Base-by-base conservation (phyloP, 2,113 vertebrate genomes). In the Erpornis zantholeuca region DNA sequence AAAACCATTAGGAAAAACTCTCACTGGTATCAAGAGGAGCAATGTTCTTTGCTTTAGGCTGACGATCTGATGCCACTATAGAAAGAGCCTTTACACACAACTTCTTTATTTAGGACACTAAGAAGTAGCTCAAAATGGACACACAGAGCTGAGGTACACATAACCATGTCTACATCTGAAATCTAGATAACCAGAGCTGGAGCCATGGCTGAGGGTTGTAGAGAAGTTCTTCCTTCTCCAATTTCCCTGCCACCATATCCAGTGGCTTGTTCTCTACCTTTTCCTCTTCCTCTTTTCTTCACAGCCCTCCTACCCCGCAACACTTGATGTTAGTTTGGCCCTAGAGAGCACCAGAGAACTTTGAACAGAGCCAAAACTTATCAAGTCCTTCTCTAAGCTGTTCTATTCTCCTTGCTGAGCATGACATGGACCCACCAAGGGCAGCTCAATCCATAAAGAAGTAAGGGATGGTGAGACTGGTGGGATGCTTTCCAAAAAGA, bases 201-300 rank as follows among this genome's bases (percentile, higher is more conserved):
- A 92, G 36, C 11, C 20, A 33, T 20, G 45, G 29, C 24, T 64
- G 24, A 52, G 13, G 18, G 15, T 10, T 3, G 2, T 49, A 57
- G 24, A 69, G 8, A 22, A 56, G 16, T 53, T 17, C 10, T 59
- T 27, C 33, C 19, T 73, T 75, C 56, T 84, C n/a, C 25, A 78
- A 0, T 16, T 52, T 52, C 1, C 6, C 3, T 4, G 12, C 5
- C 14, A 68, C 11, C 31, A 20, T 63, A 35, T n/a, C 35, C 56
- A 70, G 27, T 8, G 9, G 6, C 15, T 83, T 83, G 25, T 76
- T 23, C 12, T 68, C 53, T 60, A 18, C 29, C 18, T 72, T 53
- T 89, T 70, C 59, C 75, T 87, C 49, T 61, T 42, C 3, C 11
- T 23, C 7, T 24, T 69, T 78, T 65, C 11, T 49, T 73, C 49